Percentiles rank a stretch among this genome's conserved stretches.
These are phyloP conservation scores for Tigriopus californicus DNA, from an alignment of 2,888 invertebrate genomes.

Conservation along the genomic window DNA sequence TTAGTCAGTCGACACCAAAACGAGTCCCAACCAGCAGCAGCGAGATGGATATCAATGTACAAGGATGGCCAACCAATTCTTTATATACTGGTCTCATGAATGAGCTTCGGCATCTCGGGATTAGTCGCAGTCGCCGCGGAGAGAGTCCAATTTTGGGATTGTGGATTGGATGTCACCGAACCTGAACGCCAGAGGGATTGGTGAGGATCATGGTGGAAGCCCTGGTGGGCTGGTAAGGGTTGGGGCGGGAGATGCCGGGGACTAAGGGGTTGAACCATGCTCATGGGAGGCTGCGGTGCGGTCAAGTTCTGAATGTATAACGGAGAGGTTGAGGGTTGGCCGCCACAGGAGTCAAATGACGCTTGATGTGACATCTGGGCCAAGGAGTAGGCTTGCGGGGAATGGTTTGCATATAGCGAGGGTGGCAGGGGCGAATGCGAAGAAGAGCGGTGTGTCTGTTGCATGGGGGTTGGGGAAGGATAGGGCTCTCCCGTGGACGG, in stretches of 20 bases:
- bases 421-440: too few relatives aligned
- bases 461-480: constrained; percentile 9
- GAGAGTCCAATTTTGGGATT: background rate
- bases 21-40: too few relatives aligned
- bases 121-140: background rate
- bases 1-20: too few relatives aligned
- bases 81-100: constrained; percentile 52
- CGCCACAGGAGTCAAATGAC: constrained; percentile 5
- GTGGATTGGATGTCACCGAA: constrained; percentile 3
- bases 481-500: constrained; percentile 4
- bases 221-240: constrained; percentile 10
- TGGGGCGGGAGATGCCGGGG: constrained; percentile 14
- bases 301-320: constrained; percentile 17
- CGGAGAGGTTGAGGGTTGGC: constrained; percentile 14
- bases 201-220: background rate
- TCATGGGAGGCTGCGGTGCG: constrained; percentile 18
- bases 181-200: background rate
- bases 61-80: background rate
- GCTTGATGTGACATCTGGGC: constrained; percentile 15
- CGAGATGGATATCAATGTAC: background rate
- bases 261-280: constrained; percentile 17
- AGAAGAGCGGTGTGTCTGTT: background rate
- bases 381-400: constrained; percentile 16
- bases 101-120: constrained; percentile 28
- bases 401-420: too few relatives aligned